These are phyloP conservation scores for Camponotus pennsylvanicus DNA, from an alignment of 1,140 invertebrate genomes.

Conservation along the genomic window DNA sequence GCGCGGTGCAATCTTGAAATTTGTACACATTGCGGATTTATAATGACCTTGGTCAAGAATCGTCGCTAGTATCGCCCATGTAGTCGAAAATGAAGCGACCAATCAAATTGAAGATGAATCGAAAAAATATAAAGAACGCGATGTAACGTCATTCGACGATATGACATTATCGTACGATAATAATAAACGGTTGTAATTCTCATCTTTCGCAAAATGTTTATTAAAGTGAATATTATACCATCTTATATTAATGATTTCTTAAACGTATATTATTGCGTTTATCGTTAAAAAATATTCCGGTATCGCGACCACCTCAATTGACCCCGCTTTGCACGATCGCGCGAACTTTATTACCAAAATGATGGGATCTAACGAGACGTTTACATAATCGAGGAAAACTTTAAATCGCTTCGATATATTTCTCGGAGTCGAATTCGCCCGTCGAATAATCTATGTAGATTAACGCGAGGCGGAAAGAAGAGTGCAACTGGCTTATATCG, in stretches of 20 bases:
- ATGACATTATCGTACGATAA: background rate
- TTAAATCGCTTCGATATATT: conserved; percentile 30
- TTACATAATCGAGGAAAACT: conserved; percentile 37
- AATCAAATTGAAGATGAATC: background rate
- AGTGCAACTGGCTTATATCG: conserved; percentile 56
- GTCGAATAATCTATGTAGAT: conserved; percentile 47
- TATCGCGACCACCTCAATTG: conserved; percentile 33
- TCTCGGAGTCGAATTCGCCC: background rate
- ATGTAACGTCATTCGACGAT: background rate
- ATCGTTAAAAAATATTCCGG: conserved; percentile 46
- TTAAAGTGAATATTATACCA: conserved; percentile 1
- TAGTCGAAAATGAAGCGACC: background rate
- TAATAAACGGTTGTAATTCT: background rate
- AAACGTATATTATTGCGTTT: background rate
- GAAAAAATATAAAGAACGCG: background rate
- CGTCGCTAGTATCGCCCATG: conserved; percentile 11
- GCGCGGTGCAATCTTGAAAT: conserved; percentile 24
- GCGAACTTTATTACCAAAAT: conserved; percentile 35
- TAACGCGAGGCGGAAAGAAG: conserved; percentile 16
- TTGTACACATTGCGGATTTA: background rate
- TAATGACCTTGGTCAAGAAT: background rate
- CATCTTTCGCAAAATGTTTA: background rate
- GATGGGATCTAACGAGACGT: conserved; percentile 44
- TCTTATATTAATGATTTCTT: conserved; percentile 19
- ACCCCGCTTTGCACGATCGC: conserved; percentile 3